Evolutionary conservation across 1,140 invertebrate genomes (phyloP).

Genomic region (Theocolax elegans): DNA sequence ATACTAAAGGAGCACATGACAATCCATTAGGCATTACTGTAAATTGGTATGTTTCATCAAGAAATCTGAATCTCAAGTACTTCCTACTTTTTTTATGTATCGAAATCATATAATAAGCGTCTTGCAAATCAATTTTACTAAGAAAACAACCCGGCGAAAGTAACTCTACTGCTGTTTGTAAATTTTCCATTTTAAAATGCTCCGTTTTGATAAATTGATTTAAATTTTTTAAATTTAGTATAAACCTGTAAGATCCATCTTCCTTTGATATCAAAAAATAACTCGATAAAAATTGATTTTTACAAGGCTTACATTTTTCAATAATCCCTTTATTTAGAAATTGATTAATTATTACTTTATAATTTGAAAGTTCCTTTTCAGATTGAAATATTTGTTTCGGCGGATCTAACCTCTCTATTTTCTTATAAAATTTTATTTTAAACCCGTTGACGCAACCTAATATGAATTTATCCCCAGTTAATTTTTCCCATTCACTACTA

Average conservation of each 20-base stretch:
- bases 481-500: constrained; percentile 36
- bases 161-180: constrained; percentile 30
- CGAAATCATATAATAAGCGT: constrained; percentile 40
- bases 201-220: constrained; percentile 10
- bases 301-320: constrained; percentile 5
- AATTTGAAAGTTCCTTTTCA: background rate
- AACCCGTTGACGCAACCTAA: constrained; percentile 37
- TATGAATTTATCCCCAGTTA: constrained; percentile 38
- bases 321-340: constrained; percentile 32
- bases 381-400: background rate
- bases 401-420: background rate
- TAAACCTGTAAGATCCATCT: constrained; percentile 32
- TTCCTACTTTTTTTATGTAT: constrained; percentile 29
- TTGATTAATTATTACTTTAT: background rate
- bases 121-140: constrained; percentile 30
- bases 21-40: constrained; percentile 13
- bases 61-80: constrained; percentile 44
- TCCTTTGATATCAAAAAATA: constrained; percentile 32
- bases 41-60: constrained; percentile 16
- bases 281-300: constrained; percentile 26
- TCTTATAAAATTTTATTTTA: constrained; percentile 38
- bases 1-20: constrained; percentile 15
- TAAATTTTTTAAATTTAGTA: constrained; percentile 22
- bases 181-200: constrained; percentile 34
- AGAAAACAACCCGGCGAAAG: constrained; percentile 10